Percentiles rank a stretch among this genome's conserved stretches.
Evolutionary conservation across 2,797 vertebrate genomes (phyloP).

Genomic region (Acrocephalus scirpaceus): DNA sequence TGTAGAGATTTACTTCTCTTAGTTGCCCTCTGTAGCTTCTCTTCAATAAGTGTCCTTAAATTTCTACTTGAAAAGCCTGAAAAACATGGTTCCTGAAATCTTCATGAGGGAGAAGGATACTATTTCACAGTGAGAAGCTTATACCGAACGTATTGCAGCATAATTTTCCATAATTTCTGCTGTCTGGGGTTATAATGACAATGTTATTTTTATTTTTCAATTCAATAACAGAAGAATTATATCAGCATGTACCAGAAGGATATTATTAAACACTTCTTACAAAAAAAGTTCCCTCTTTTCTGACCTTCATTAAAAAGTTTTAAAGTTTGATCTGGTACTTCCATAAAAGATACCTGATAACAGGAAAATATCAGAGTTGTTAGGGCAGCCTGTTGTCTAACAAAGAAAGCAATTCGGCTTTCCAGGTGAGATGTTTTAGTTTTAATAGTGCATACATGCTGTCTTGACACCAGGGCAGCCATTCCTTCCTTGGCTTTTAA

Average conservation of each 20-base stretch:
- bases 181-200: slow-evolving; percentile 22
- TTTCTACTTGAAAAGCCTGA: slow-evolving; percentile 32
- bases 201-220: slow-evolving; percentile 25
- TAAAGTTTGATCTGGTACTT: slow-evolving; percentile 36
- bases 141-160: background rate
- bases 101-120: slow-evolving; percentile 24
- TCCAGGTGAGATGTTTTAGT: slow-evolving; percentile 67
- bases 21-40: background rate
- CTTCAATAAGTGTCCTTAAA: background rate
- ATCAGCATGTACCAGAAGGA: background rate
- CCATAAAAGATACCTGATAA: background rate
- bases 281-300: background rate
- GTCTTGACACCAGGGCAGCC: slow-evolving; percentile 70
- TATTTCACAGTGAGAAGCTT: slow-evolving; percentile 10
- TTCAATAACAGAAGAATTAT: background rate
- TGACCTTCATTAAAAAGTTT: slow-evolving; percentile 46
- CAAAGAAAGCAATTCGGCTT: slow-evolving; percentile 66
- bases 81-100: slow-evolving; percentile 15
- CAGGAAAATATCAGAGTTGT: slow-evolving; percentile 48
- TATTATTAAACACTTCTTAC: background rate
- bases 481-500: slow-evolving; percentile 67
- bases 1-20: background rate
- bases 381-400: slow-evolving; percentile 60
- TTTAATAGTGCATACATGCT: slow-evolving; percentile 68
- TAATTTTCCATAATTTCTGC: slow-evolving; percentile 43